A percentile compares a stretch with the other conserved stretches of the same genome.
phyloP scores from a whole-genome alignment of 1,140 invertebrate genomes.

The Drosophila tani region DNA sequence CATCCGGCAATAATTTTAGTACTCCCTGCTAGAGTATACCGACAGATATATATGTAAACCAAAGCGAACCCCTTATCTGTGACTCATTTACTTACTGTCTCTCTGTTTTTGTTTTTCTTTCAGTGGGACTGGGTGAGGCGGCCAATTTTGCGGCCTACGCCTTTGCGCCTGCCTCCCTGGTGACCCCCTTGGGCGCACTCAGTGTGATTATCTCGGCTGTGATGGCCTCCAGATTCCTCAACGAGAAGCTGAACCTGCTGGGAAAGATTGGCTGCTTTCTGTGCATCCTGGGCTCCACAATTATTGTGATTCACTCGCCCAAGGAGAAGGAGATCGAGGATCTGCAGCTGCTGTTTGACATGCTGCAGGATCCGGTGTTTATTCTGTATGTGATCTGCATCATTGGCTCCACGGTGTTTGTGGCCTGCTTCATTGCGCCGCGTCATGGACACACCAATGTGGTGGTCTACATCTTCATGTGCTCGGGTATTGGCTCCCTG shows the following conservation, averaged over 20 bases:
- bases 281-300: slow-evolving; percentile 96
- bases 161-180: slow-evolving; percentile 97
- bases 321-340: slow-evolving; percentile 94
- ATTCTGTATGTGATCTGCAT: slow-evolving; percentile 91
- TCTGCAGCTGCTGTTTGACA: slow-evolving; percentile 90
- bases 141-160: slow-evolving; percentile 98
- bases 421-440: slow-evolving; percentile 91
- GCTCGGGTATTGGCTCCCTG: slow-evolving; percentile 95
- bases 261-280: slow-evolving; percentile 97
- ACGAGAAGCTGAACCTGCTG: slow-evolving; percentile 96
- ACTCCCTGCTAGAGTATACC: slow-evolving; percentile 6
- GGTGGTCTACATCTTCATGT: slow-evolving; percentile 94
- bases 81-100: slow-evolving; percentile 23
- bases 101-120: slow-evolving; percentile 68
- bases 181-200: slow-evolving; percentile 97
- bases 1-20: neutral
- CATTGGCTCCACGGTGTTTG: slow-evolving; percentile 88
- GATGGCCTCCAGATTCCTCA: slow-evolving; percentile 94
- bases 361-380: slow-evolving; percentile 92
- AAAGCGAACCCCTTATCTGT: slow-evolving; percentile 25
- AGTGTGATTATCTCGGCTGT: slow-evolving; percentile 97
- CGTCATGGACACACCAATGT: slow-evolving; percentile 94
- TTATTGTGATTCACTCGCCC: slow-evolving; percentile 97
- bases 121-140: slow-evolving; percentile 97
- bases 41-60: slow-evolving; percentile 20